Evolutionary conservation across 1,140 invertebrate species (phyloP), one percentile per base, ranked within the genome.

Genomic region (Cecropterus lyciades): DNA sequence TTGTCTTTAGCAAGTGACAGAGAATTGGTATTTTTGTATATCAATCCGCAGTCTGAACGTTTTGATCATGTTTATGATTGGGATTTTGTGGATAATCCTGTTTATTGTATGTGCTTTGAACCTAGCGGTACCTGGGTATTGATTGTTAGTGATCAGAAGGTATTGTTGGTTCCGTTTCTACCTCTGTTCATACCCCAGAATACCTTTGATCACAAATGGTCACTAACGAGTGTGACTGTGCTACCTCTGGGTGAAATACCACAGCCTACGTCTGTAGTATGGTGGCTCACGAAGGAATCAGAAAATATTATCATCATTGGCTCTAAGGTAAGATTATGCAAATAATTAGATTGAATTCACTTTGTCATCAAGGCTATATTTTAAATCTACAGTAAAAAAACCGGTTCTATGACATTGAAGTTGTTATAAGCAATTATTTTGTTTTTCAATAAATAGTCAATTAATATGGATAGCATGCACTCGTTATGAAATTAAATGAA

Each of bases 61-160:
- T 79, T 79, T 68, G 84, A 89, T 67, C 82, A 80, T 64, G 82
- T 84, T 64, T 90, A 85, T 60, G 85, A 88, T 70, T 91, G 87
- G 87, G 89, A 91, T 75, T 90, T 87, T 68, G 17, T 86, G 17
- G 86, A 90, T 70, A 90, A 91, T 77, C 87, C 87, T 33, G 77
- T 91, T 20, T 79, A 85, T 68, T 90, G 86, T 65, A 87, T 91
- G 83, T 90, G 89, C 62, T 91, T 91, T 73, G 89, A 91, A 67
- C 89, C 89, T 13, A 91, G 87, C 71, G 89, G 89, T 11, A 91
- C 89, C n/a, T 91, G 89, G 89, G 69, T 88, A 11, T 69, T 89
- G 24, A 84, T 90, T 59, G 75, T 91, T 33, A 91, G 87, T 65
- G 85, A 89, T 56, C 81, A 90, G 56, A 90, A 90, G 70, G 74